These are phyloP conservation scores for Griposia aprilina DNA, from an alignment of 2,888 invertebrate genomes.

Conservation along the genomic window DNA sequence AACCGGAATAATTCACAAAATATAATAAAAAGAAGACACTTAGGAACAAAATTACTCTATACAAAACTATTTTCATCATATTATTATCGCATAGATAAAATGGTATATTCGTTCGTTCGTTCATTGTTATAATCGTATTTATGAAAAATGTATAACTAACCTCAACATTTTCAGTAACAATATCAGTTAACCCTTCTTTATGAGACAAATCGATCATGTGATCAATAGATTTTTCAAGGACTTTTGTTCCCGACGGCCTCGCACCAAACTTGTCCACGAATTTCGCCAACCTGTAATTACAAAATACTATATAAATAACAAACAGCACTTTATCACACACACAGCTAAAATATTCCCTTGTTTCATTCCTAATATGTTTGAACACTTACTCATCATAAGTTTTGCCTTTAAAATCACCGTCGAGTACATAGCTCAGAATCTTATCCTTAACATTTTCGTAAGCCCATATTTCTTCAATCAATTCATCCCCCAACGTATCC, in stretches of 20 bases:
- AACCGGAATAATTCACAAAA: background rate
- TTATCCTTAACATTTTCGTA: slow-evolving; percentile 87
- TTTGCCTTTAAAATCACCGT: slow-evolving; percentile 89
- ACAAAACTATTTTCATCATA: background rate
- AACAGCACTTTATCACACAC: background rate
- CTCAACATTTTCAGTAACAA: slow-evolving; percentile 93
- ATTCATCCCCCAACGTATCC: slow-evolving; percentile 80
- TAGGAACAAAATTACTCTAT: background rate
- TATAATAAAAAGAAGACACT: background rate
- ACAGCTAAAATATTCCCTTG: background rate
- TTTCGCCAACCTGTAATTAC: slow-evolving; percentile 79
- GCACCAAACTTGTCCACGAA: slow-evolving; percentile 91
- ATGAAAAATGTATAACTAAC: slow-evolving; percentile 67
- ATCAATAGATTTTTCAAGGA: slow-evolving; percentile 92
- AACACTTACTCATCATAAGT: slow-evolving; percentile 89
- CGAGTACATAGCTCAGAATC: slow-evolving; percentile 88
- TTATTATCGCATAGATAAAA: background rate
- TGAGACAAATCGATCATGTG: slow-evolving; percentile 89
- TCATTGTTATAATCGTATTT: too few relatives aligned
- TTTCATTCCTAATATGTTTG: background rate
- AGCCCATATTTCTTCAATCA: slow-evolving; percentile 91
- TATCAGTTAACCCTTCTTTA: slow-evolving; percentile 87
- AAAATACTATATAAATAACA: slow-evolving; percentile 14
- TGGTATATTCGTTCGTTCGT: background rate
- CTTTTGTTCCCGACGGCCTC: slow-evolving; percentile 91